Evolutionary conservation across 2,888 invertebrate species (phyloP).

Genomic region (Salpingus planirostris): DNA sequence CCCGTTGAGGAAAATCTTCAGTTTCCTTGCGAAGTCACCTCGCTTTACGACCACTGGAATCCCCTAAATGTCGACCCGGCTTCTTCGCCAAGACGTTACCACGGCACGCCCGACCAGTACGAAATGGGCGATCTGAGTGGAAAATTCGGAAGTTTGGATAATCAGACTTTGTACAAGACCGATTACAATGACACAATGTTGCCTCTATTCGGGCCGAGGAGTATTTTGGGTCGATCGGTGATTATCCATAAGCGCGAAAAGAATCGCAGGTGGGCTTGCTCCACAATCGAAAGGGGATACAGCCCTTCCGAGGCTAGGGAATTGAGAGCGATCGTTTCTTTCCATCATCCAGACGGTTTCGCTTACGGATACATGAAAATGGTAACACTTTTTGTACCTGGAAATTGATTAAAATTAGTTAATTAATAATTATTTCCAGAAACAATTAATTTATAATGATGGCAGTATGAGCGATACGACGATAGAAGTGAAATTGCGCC

Average conservation of each 20-base stretch:
- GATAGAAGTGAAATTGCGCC: conserved; percentile 80
- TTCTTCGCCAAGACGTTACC: conserved; percentile 46
- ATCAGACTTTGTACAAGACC: conserved; percentile 48
- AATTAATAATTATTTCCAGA: conserved; percentile 49
- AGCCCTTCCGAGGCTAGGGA: conserved; percentile 81
- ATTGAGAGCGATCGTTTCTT: conserved; percentile 78
- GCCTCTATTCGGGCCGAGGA: conserved; percentile 71
- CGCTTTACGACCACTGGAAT: conserved; percentile 80
- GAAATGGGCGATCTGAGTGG: conserved; percentile 78
- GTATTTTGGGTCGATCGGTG: conserved; percentile 78
- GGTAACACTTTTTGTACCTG: conserved; percentile 41
- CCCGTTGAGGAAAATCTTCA: conserved; percentile 74
- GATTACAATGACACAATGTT: conserved; percentile 72
- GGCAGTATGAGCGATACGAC: conserved; percentile 82
- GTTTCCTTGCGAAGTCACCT: conserved; percentile 78
- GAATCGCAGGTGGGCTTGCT: conserved; percentile 71
- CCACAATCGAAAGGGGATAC: conserved; percentile 77
- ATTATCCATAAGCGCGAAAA: conserved; percentile 65
- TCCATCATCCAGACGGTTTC: conserved; percentile 81
- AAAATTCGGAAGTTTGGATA: conserved; percentile 73
- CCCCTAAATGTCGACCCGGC: conserved; percentile 63
- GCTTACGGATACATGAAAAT: conserved; percentile 79
- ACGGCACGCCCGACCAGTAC: conserved; percentile 77
- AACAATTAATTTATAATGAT: conserved; percentile 79
- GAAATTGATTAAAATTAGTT: conserved; percentile 1